Base-by-base conservation (phyloP, 2,888 invertebrate species). In the Trilocha varians region DNA sequence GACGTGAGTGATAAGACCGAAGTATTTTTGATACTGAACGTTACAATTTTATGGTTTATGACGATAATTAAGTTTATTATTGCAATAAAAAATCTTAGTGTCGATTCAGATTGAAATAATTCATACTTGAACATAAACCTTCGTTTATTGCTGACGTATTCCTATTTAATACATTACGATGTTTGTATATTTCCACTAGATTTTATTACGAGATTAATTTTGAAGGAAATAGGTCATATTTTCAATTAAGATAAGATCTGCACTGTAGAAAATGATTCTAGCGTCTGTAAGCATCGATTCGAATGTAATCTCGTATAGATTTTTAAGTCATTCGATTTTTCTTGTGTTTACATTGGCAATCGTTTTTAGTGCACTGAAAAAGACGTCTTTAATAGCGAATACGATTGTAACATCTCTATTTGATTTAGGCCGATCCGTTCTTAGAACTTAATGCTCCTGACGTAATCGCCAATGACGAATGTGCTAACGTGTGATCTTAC, bases 21-120 rank as follows among this genome's bases (percentile, higher is more conserved):
- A 25, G 6, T 11, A 11, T 11, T 6, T 25, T 25, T 25, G 25
- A 25, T 25, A 25, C 25, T 25, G 11, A 38, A 38, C 32, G 14
- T 14, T 38, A 37, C 18, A 32, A 38, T 38, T 38, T 38, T 38
- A 38, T 38, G 38, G 32, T 15, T 34, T 14, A 38, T 17, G 14
- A 3, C n/a, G 32, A n/a, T 38, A 11, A 32, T 38, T 38, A 38
- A 38, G 1, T 32, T 38, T 38, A 38, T 38, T 38, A 32, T 38
- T 32, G 38, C 25, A 38, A 38, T 38, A 38, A 38, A 38, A 25
- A 25, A 32, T 25, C 16, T 18, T 25, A 15, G 38, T 14, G 11
- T 5, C 38, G 38, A n/a, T 16, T 38, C 32, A 32, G 38, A 38
- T 38, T 38, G 32, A 33, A 32, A 38, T 38, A 15, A 32, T n/a